These are phyloP conservation scores for Syncerus caffer DNA, from an alignment of 2,797 vertebrate genomes.

Conservation along the genomic window DNA sequence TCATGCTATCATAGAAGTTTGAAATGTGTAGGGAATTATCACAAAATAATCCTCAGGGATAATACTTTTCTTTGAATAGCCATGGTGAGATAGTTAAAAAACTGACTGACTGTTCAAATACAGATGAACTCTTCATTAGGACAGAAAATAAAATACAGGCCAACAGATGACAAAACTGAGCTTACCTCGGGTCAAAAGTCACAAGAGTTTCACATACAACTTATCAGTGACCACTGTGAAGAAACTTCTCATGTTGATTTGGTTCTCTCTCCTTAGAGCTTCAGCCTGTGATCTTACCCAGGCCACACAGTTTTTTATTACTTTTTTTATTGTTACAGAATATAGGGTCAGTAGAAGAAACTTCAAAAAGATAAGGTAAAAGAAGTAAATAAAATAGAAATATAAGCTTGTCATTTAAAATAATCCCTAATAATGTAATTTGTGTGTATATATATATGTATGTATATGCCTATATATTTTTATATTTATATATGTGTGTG, in stretches of 20 bases:
- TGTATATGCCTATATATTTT: neutral
- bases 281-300: neutral
- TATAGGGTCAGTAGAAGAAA: neutral
- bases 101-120: neutral
- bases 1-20: neutral
- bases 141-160: constrained; percentile 49
- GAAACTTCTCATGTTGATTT: neutral
- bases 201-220: neutral
- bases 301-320: neutral
- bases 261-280: neutral
- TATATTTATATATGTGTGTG: neutral
- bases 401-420: neutral
- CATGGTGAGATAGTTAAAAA: neutral
- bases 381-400: constrained; percentile 7
- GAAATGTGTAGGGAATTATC: neutral
- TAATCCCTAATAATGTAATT: neutral
- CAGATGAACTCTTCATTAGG: constrained; percentile 18
- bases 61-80: neutral
- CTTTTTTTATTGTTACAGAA: neutral
- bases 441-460: neutral
- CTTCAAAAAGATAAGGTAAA: neutral
- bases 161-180: constrained; percentile 35
- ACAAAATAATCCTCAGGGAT: constrained; percentile 19
- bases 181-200: constrained; percentile 20
- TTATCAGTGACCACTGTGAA: neutral